Evolutionary conservation across 2,888 invertebrate genomes (phyloP).

Genomic region (Drosophila algonquin): DNA sequence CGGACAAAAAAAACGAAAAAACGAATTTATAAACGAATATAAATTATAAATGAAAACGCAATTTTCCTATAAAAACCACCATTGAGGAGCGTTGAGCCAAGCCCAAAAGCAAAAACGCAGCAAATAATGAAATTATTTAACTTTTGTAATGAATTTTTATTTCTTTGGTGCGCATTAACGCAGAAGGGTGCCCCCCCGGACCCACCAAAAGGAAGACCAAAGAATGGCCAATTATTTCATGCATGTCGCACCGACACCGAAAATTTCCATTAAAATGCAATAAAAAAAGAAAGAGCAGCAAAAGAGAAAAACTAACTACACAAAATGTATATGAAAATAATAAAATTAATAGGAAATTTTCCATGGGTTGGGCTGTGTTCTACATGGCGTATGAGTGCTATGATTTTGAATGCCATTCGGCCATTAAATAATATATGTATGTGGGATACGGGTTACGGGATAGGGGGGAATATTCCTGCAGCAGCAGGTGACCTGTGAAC

Average conservation of each 20-base stretch:
- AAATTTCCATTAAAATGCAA: constrained; percentile 78
- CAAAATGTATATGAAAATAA: constrained; percentile 73
- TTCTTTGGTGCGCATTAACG: constrained; percentile 53
- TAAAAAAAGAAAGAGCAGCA: constrained; percentile 49
- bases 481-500: constrained; percentile 45
- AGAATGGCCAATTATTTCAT: constrained; percentile 32
- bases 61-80: constrained; percentile 72
- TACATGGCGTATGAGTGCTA: constrained; percentile 60
- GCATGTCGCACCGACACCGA: constrained; percentile 41
- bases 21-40: no score
- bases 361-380: constrained; percentile 49
- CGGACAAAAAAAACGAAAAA: constrained; percentile 15
- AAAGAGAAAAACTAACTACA: constrained; percentile 27
- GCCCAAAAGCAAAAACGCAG: constrained; percentile 30
- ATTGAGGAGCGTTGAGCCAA: constrained; percentile 56
- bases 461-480: constrained; percentile 20
- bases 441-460: background rate
- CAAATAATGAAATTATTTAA: constrained; percentile 64
- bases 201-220: constrained; percentile 28
- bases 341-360: constrained; percentile 63
- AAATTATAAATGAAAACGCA: constrained; percentile 66
- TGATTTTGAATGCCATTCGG: constrained; percentile 52
- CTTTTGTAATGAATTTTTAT: constrained; percentile 52
- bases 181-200: constrained; percentile 51
- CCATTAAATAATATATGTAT: constrained; percentile 40